Conservation (phyloP, 2,113 vertebrate genomes). For the Platysternon megacephalum region DNA sequence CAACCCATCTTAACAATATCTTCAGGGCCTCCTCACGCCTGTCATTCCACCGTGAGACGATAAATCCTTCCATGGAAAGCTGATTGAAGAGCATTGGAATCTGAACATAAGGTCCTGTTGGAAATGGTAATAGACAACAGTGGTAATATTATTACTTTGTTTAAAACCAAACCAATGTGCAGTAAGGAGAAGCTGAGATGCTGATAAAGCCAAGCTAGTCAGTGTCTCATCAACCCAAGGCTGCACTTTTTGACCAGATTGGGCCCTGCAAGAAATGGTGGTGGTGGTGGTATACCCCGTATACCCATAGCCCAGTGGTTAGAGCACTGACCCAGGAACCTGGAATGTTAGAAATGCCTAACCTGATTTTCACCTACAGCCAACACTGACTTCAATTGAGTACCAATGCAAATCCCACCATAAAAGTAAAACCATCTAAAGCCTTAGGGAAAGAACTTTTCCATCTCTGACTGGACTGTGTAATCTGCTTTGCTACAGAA, state of each 20-base stretch:
- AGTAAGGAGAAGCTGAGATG: not conserved
- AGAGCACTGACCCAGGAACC: not conserved
- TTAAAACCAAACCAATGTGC: not conserved
- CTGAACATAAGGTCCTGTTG: constrained; percentile 82
- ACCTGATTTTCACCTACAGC: not conserved
- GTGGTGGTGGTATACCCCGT: accelerated
- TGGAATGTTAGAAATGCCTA: not conserved
- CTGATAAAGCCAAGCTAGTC: not conserved
- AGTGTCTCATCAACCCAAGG: not conserved
- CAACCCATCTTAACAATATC: constrained; percentile 84
- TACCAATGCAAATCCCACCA: accelerated
- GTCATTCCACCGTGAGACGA: constrained; percentile 76
- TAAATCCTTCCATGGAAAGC: constrained; percentile 87
- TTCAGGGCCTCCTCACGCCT: constrained; percentile 79
- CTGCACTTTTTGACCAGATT: not conserved
- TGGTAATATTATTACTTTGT: not conserved
- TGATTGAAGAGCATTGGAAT: constrained; percentile 79
- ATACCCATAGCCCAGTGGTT: not conserved
- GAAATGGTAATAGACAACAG: not conserved
- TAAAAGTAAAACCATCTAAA: not conserved
- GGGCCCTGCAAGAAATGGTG: not conserved
- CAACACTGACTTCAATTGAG: not conserved
- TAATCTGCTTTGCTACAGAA: not conserved
- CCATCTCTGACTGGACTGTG: accelerated
- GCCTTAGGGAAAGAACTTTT: not conserved